Percentiles rank a stretch among this genome's conserved stretches.
Conservation (phyloP, 2,888 invertebrate species). For the Amorpha juglandis region DNA sequence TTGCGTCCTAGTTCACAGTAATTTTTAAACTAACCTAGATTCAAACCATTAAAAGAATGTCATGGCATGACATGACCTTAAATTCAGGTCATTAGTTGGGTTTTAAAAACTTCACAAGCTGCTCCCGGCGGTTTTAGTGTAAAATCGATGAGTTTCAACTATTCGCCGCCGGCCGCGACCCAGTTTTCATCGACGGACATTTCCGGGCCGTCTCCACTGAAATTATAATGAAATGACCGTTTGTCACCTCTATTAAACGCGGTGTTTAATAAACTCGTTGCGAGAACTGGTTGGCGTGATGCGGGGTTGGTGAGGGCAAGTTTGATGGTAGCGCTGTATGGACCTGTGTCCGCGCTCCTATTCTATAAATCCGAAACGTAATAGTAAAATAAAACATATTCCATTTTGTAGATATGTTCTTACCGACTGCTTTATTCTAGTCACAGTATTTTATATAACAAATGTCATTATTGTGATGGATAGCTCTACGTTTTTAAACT, state of each 20-base stretch:
- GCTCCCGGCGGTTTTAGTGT: constrained; percentile 29
- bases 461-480: too few species aligned
- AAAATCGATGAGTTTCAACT: constrained; percentile 53
- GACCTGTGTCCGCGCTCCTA: neutral
- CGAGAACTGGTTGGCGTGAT: neutral
- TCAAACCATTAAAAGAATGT: neutral
- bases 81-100: neutral
- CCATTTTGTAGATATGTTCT: too few species aligned
- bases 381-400: too few species aligned
- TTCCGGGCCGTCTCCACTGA: constrained; percentile 33
- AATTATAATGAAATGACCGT: constrained; percentile 44
- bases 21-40: neutral
- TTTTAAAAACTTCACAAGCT: constrained; percentile 9
- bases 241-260: constrained; percentile 39
- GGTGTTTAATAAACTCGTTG: constrained; percentile 24
- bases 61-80: neutral
- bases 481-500: too few species aligned
- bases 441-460: too few species aligned
- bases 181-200: constrained; percentile 40
- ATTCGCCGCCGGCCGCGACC: constrained; percentile 41
- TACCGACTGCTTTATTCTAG: too few species aligned
- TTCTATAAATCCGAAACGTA: too few species aligned
- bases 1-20: neutral
- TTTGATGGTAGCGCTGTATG: constrained; percentile 18
- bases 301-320: neutral